Evolutionary conservation across 2,888 invertebrate genomes (phyloP).

Genomic region (Iphiclides podalirius): DNA sequence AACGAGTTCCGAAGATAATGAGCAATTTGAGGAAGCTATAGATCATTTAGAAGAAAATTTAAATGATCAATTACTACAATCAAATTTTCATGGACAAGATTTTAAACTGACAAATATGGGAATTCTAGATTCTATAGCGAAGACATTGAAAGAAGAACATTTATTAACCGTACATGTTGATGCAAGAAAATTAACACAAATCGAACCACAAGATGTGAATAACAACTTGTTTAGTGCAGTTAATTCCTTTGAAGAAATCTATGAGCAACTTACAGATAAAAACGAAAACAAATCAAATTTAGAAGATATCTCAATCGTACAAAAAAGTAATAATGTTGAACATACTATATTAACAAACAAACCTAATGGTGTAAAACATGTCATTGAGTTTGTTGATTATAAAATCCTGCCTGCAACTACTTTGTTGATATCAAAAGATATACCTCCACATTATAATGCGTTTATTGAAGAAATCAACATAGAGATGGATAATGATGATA

Average conservation of each 20-base stretch:
- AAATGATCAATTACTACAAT: conserved; percentile 50
- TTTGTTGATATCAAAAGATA: conserved; percentile 43
- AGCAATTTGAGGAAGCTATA: conserved; percentile 73
- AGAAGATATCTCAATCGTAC: conserved; percentile 1
- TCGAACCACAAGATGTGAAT: conserved; percentile 49
- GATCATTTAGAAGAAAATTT: conserved; percentile 58
- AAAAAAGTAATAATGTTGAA: conserved; percentile 2
- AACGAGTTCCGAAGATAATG: conserved; percentile 72
- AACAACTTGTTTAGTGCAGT: conserved; percentile 58
- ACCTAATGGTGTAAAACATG: conserved; percentile 32
- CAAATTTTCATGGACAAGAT: conserved; percentile 58
- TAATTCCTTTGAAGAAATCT: conserved; percentile 71
- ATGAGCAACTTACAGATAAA: conserved; percentile 51
- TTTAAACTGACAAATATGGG: conserved; percentile 65
- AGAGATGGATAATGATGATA: not conserved
- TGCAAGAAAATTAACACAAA: conserved; percentile 18
- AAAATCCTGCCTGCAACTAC: conserved; percentile 38
- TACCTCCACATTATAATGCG: conserved; percentile 41
- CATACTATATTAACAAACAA: not conserved
- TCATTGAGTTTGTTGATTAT: conserved; percentile 37
- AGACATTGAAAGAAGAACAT: conserved; percentile 65
- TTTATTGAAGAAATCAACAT: conserved; percentile 39
- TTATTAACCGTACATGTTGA: conserved; percentile 45
- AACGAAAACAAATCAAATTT: conserved; percentile 19
- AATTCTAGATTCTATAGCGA: conserved; percentile 68